Evolutionary conservation across 2,797 vertebrate genomes (phyloP), one percentile per base, ranked within the genome.

Genomic region (Myripristis murdjan): DNA sequence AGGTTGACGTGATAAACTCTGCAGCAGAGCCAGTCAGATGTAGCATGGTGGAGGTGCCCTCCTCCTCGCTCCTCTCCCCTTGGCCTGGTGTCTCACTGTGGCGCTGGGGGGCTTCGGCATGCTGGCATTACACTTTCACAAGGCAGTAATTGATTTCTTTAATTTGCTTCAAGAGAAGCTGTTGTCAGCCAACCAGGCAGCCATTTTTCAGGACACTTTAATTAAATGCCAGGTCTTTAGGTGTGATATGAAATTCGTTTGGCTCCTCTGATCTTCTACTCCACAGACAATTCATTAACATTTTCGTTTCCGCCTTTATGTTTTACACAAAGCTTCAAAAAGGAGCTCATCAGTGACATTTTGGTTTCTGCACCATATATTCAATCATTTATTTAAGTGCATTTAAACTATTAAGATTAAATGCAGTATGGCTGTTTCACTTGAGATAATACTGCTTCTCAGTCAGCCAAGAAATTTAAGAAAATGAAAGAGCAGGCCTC

Each of bases 171-270:
- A 84, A 92, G 91, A 91, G 89, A 88, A 91, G 82, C 81, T 84
- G 85, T 92, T 93, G 91, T 93, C 90, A 90, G 89, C 82, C 83
- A 73, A 89, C 53, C 87, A 87, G 87, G 88, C 91, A 79, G 89
- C 84, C 84, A 84, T 92, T 92, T 91, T 89, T 91, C 88, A 88
- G 87, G 82, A 86, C 88, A 85, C 91, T 91, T 91, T 93, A 93
- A 94, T 92, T 90, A 94, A 92, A 91, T 88, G 92, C 86, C 88
- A 92, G 90, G 90, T 93, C 91, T 94, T 94, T 90, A 93, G 92
- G 91, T 92, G 91, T 89, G 92, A 92, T 93, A 92, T 93, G 87
- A 90, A 92, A 90, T 91, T 91, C 83, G 83, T 91, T 89, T 89
- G 92, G 90, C 89, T 91, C 74, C 84, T 91, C 84, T 93, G 90